These are phyloP conservation scores for Merluccius polli DNA, from an alignment of 2,797 vertebrate species.

Conservation along the genomic window DNA sequence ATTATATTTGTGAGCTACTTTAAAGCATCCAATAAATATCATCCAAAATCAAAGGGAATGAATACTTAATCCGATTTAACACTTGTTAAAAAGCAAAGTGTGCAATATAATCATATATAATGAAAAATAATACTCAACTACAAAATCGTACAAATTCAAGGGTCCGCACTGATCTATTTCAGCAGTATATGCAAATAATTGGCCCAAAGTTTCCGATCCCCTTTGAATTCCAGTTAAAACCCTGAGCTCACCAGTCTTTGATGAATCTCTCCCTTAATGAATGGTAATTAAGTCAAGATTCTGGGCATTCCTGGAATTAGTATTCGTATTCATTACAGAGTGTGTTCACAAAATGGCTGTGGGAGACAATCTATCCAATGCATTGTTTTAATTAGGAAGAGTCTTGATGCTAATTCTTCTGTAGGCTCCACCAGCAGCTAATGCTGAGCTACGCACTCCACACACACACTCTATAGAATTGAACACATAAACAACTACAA, in stretches of 20 bases:
- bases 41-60: not conserved
- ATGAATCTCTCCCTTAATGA: slow-evolving; percentile 22
- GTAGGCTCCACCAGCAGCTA: slow-evolving; percentile 20
- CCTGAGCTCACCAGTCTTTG: slow-evolving; percentile 22
- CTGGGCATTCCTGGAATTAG: slow-evolving; percentile 34
- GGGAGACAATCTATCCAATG: slow-evolving; percentile 55
- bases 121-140: not conserved
- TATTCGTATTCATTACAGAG: slow-evolving; percentile 43
- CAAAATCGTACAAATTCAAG: not conserved
- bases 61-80: not conserved
- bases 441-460: not conserved
- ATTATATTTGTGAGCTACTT: not conserved
- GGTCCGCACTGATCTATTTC: not conserved
- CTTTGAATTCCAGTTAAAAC: not conserved
- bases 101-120: not conserved
- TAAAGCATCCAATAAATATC: not conserved
- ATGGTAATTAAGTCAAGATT: slow-evolving; percentile 42
- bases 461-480: not conserved
- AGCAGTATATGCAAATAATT: not conserved
- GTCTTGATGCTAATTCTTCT: slow-evolving; percentile 31
- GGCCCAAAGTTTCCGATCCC: not conserved
- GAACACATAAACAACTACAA: not conserved
- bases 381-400: slow-evolving; percentile 49
- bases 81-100: not conserved
- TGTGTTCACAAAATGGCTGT: slow-evolving; percentile 46